A percentile compares a stretch with the other conserved stretches of the same genome.
These are phyloP conservation scores for Nomada fucata DNA, from an alignment of 2,888 invertebrate species.

Conservation along the genomic window DNA sequence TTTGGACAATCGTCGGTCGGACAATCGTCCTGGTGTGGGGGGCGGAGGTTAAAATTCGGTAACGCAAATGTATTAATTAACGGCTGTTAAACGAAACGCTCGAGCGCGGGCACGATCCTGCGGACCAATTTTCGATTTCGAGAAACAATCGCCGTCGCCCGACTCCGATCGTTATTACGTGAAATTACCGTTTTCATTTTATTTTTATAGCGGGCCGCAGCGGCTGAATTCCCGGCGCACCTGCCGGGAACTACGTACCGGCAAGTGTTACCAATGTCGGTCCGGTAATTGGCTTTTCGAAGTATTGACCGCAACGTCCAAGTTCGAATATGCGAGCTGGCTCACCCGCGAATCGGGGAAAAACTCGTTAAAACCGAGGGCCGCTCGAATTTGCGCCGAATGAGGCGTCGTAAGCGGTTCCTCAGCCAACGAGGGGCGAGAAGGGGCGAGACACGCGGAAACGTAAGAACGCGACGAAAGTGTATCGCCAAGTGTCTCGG, in stretches of 20 bases:
- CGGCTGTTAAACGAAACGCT: conserved; percentile 16
- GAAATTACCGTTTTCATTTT: conserved; percentile 2
- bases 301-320: conserved; percentile 46
- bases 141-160: conserved; percentile 1
- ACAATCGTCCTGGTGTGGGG: conserved; percentile 8
- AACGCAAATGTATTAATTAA: conserved; percentile 46
- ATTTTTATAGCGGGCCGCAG: conserved; percentile 12
- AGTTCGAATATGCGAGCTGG: conserved; percentile 33
- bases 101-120: neutral
- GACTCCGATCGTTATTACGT: conserved; percentile 6
- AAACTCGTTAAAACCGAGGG: conserved; percentile 45
- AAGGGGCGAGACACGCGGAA: neutral
- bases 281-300: conserved; percentile 52
- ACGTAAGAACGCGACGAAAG: neutral
- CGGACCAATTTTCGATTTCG: neutral
- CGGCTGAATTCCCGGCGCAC: neutral
- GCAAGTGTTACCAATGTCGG: conserved; percentile 31
- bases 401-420: conserved; percentile 24
- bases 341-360: conserved; percentile 33
- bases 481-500: conserved; percentile 7
- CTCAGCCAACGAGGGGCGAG: neutral
- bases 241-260: conserved; percentile 32
- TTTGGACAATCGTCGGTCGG: neutral
- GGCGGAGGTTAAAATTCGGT: neutral
- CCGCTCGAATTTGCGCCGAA: conserved; percentile 9